Percentiles rank a stretch among this genome's conserved stretches.
phyloP scores from a whole-genome alignment of 2,888 invertebrate species.

The Eristalis intricaria region DNA sequence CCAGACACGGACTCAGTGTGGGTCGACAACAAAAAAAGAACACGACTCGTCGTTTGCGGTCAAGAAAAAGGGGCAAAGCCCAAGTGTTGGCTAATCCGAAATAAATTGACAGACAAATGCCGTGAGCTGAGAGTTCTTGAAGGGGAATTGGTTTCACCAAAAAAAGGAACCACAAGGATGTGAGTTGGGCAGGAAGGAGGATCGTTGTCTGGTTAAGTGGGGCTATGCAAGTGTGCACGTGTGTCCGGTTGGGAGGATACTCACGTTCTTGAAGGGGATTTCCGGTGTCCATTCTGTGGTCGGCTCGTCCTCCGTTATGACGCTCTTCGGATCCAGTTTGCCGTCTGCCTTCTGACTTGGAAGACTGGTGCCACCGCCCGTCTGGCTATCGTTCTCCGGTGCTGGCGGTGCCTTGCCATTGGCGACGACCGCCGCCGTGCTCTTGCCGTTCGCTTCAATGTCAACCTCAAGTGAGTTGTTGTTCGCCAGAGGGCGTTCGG shows the following conservation, averaged over 20 bases:
- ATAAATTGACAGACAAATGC: conserved; percentile 59
- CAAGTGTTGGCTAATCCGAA: conserved; percentile 48
- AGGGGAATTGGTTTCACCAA: not conserved
- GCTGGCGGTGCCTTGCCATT: conserved; percentile 71
- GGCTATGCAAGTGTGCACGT: not conserved
- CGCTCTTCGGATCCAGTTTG: conserved; percentile 80
- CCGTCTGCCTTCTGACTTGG: conserved; percentile 49
- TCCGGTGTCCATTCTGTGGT: conserved; percentile 94
- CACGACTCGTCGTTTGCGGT: no score
- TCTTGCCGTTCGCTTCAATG: conserved; percentile 54
- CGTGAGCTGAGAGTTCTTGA: conserved; percentile 28
- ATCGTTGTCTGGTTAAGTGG: conserved; percentile 4
- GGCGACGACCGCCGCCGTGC: conserved; percentile 76
- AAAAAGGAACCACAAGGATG: conserved; percentile 43
- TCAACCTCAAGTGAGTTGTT: conserved; percentile 55
- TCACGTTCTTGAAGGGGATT: conserved; percentile 94
- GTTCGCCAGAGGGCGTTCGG: conserved; percentile 43
- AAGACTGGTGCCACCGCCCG: conserved; percentile 58
- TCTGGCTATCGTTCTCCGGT: conserved; percentile 60
- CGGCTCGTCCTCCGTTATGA: conserved; percentile 88
- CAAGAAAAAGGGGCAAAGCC: not conserved
- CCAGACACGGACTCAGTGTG: conserved; percentile 31
- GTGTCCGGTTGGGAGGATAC: conserved; percentile 41
- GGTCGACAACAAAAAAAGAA: not conserved
- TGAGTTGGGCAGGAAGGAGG: conserved; percentile 11